Conservation (phyloP, 2,797 vertebrate genomes). For the Trachurus trachurus region DNA sequence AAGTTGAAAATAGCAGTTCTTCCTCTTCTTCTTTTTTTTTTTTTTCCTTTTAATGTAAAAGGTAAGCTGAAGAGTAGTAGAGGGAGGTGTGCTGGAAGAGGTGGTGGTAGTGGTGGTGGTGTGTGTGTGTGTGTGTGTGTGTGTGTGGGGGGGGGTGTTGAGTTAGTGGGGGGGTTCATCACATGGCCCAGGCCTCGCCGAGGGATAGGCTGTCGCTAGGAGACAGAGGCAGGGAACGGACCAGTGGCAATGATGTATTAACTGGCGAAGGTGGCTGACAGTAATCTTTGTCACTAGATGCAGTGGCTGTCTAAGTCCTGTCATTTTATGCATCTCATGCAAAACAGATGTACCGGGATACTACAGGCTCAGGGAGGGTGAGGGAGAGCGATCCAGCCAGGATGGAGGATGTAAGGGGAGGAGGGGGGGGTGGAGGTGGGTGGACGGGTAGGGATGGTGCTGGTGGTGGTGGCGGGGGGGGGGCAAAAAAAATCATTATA, state of each 20-base stretch:
- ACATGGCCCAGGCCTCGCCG: constrained; percentile 81
- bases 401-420: constrained; percentile 56
- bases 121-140: too few species aligned
- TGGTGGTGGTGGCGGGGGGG: constrained; percentile 35
- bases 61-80: constrained; percentile 88
- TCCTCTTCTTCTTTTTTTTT: constrained; percentile 39
- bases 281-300: constrained; percentile 97
- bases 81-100: constrained; percentile 60
- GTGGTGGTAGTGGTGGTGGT: neutral
- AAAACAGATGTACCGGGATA: constrained; percentile 97
- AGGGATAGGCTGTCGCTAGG: constrained; percentile 97
- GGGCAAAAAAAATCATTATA: constrained; percentile 81
- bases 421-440: constrained; percentile 44
- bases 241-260: constrained; percentile 98
- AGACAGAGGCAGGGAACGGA: constrained; percentile 94
- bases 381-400: constrained; percentile 59
- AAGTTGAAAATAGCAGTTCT: constrained; percentile 87
- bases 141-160: constrained; percentile 20
- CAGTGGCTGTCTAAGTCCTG: constrained; percentile 98
- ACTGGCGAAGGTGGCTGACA: constrained; percentile 94
- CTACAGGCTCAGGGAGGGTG: constrained; percentile 78
- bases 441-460: neutral
- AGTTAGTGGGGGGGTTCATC: constrained; percentile 60
- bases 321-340: constrained; percentile 98
- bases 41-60: constrained; percentile 89